Evolutionary conservation across 2,888 invertebrate genomes (phyloP).

Genomic region (Platycnemis pennipes): DNA sequence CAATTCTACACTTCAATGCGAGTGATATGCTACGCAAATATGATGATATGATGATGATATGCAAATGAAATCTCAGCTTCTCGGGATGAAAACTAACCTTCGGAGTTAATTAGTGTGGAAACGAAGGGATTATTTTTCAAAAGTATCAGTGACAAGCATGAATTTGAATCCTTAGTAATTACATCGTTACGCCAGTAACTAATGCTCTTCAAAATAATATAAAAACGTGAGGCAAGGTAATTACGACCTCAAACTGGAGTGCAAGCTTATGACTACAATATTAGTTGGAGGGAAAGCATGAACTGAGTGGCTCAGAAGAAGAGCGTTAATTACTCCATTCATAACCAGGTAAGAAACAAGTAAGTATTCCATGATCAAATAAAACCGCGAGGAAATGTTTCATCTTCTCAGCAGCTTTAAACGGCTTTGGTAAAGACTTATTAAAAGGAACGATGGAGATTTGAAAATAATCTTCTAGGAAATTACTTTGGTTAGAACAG

Average conservation of each 20-base stretch:
- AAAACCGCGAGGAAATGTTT: not conserved
- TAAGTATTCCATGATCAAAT: not conserved
- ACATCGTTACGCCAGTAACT: not conserved
- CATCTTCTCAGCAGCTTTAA: not conserved
- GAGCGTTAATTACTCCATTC: not conserved
- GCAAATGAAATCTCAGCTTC: too few relatives aligned
- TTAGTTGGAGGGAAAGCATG: not conserved
- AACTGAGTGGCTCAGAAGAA: not conserved
- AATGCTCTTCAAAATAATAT: not conserved
- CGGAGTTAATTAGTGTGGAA: too few relatives aligned
- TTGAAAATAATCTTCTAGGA: not conserved
- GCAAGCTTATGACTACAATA: not conserved
- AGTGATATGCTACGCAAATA: too few relatives aligned
- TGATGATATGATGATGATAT: too few relatives aligned
- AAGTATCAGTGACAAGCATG: not conserved
- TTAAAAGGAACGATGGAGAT: not conserved
- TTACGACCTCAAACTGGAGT: not conserved
- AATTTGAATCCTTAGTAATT: not conserved
- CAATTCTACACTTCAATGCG: too few relatives aligned
- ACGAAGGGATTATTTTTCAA: not conserved
- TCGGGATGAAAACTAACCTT: too few relatives aligned
- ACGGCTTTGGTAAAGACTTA: too few relatives aligned
- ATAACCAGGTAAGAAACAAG: not conserved
- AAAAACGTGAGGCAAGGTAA: not conserved
- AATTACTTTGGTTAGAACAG: too few relatives aligned